Conservation (phyloP, 2,888 invertebrate genomes). For the Leucoma salicis region DNA sequence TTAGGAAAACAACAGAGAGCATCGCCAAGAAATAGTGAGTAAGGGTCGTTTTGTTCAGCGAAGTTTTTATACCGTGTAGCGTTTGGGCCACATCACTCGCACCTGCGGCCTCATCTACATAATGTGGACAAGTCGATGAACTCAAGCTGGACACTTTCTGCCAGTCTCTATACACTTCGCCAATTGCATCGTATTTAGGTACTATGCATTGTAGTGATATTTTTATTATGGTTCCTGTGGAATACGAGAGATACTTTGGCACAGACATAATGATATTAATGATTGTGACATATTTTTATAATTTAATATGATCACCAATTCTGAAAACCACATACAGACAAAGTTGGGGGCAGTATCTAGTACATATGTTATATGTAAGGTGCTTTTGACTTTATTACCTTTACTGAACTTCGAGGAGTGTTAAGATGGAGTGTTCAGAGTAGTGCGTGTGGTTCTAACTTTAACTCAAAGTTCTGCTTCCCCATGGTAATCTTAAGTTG, state of each 20-base stretch:
- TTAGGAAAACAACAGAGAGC: slow-evolving; percentile 30
- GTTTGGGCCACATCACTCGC: slow-evolving; percentile 69
- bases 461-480: slow-evolving; percentile 7
- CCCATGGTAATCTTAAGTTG: slow-evolving; percentile 14
- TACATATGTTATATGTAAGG: no score
- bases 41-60: slow-evolving; percentile 64
- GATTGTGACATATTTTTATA: no score
- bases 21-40: slow-evolving; percentile 64
- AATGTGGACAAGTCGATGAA: slow-evolving; percentile 77
- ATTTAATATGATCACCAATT: no score
- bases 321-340: no score
- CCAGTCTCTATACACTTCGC: not conserved
- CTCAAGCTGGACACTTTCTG: slow-evolving; percentile 59
- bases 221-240: not conserved
- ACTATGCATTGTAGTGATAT: not conserved
- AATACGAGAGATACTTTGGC: not conserved
- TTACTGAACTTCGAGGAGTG: no score
- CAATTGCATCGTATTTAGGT: not conserved
- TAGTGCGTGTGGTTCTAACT: no score
- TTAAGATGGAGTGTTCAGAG: no score
- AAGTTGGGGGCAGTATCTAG: no score
- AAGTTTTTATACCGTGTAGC: slow-evolving; percentile 72
- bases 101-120: slow-evolving; percentile 78
- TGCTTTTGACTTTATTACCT: no score
- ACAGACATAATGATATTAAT: no score